Conservation (phyloP, 1,140 invertebrate genomes). For the Conus ventricosus region DNA sequence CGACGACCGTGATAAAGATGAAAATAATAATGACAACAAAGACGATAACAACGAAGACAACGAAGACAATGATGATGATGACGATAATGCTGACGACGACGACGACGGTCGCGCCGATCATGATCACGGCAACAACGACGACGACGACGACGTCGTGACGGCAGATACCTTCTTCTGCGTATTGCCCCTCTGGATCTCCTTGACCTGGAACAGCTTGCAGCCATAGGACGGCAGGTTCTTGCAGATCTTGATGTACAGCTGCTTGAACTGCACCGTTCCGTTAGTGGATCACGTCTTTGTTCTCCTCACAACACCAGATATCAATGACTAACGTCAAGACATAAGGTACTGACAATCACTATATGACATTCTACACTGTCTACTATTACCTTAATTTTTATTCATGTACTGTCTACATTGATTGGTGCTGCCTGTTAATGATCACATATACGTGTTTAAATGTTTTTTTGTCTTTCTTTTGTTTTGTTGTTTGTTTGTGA, state of each 20-base stretch:
- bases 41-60: neutral
- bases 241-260: conserved; percentile 82
- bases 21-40: neutral
- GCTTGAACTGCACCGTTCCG: conserved; percentile 81
- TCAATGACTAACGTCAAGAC: neutral
- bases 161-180: conserved; percentile 80
- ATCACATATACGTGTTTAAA: too few species aligned
- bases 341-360: neutral
- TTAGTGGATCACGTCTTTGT: too few species aligned
- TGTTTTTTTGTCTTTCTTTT: too few species aligned
- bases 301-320: conserved; percentile 77
- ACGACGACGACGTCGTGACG: too few species aligned
- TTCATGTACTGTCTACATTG: too few species aligned
- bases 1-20: neutral
- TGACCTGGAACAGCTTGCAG: conserved; percentile 82
- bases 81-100: neutral
- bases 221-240: conserved; percentile 81
- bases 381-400: too few species aligned
- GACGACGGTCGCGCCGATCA: neutral
- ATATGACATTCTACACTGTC: too few species aligned
- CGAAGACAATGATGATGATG: neutral
- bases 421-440: too few species aligned
- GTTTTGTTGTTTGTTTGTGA: too few species aligned
- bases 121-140: neutral
- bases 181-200: conserved; percentile 81